Evolutionary conservation across 2,113 vertebrate species (phyloP).

Genomic region (Gallinago jamesoni): DNA sequence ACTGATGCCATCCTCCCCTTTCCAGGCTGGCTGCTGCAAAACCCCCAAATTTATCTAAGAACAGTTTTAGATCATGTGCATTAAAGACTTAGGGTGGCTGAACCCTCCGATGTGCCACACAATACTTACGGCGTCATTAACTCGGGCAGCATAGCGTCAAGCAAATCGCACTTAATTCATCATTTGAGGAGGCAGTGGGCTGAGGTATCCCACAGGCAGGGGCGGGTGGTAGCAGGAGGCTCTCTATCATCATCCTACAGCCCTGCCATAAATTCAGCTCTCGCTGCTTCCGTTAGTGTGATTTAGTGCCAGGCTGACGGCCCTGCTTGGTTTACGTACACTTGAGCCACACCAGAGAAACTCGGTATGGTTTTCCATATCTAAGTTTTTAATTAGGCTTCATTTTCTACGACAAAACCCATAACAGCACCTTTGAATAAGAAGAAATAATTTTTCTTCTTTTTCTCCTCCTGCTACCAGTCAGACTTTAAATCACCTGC

Average conservation of each 20-base stretch:
- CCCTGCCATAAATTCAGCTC: background rate
- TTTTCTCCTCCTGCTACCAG: background rate
- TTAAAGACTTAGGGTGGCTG: background rate
- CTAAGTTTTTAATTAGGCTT: background rate
- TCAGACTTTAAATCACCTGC: background rate
- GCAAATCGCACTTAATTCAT: too few relatives aligned
- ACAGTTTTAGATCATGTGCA: background rate
- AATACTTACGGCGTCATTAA: background rate
- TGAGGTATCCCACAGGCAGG: background rate
- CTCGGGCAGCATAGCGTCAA: background rate
- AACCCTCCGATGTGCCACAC: background rate
- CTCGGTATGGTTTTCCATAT: background rate
- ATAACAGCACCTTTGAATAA: background rate
- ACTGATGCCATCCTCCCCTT: background rate
- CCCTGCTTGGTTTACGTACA: background rate
- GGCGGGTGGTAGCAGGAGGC: background rate
- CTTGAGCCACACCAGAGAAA: background rate
- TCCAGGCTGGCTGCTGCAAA: background rate
- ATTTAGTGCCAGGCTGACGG: background rate
- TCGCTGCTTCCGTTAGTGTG: background rate
- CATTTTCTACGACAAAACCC: background rate
- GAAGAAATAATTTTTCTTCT: background rate
- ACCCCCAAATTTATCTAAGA: background rate
- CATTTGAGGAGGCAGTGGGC: background rate
- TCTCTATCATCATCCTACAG: background rate